These are phyloP conservation scores for Xyliphius kryptos DNA, from an alignment of 2,113 vertebrate genomes.

Conservation along the genomic window DNA sequence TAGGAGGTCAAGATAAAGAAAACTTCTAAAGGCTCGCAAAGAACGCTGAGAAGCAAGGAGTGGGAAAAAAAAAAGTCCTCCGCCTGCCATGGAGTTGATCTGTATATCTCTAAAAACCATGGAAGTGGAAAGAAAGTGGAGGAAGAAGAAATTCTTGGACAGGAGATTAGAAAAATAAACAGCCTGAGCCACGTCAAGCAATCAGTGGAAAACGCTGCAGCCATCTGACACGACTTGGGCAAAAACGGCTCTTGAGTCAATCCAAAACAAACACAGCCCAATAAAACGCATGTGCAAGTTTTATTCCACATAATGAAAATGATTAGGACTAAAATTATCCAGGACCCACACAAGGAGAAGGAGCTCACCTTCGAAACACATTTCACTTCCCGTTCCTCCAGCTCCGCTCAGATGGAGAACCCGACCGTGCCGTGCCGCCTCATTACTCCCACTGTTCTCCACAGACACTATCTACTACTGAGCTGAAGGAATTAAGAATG, in stretches of 20 bases:
- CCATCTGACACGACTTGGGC: conserved; percentile 51
- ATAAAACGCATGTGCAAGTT: conserved; percentile 57
- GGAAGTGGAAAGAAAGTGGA: conserved; percentile 27
- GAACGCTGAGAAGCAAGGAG: conserved; percentile 33
- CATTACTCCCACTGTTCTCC: conserved; percentile 21
- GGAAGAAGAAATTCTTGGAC: conserved; percentile 31
- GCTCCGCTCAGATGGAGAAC: conserved; percentile 21
- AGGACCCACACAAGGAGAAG: conserved; percentile 57
- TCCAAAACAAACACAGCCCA: conserved; percentile 58
- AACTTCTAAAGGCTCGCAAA: conserved; percentile 11
- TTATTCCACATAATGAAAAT: conserved; percentile 51
- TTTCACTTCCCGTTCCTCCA: conserved; percentile 20
- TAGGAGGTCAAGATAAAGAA: conserved; percentile 30
- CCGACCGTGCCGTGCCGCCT: conserved; percentile 23
- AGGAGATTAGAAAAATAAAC: conserved; percentile 48
- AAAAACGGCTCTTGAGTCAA: conserved; percentile 32
- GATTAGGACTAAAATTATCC: too few relatives aligned
- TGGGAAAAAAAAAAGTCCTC: conserved; percentile 28
- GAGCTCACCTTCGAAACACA: conserved; percentile 50
- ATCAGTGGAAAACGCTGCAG: conserved; percentile 54
- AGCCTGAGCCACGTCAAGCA: conserved; percentile 49
- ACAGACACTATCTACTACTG: conserved; percentile 7
- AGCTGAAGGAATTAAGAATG: conserved; percentile 15
- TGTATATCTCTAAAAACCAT: conserved; percentile 5
- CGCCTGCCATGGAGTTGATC: conserved; percentile 7